Conservation (phyloP, 92 coral and sea anemone species). For the Paramuricea clavata region DNA sequence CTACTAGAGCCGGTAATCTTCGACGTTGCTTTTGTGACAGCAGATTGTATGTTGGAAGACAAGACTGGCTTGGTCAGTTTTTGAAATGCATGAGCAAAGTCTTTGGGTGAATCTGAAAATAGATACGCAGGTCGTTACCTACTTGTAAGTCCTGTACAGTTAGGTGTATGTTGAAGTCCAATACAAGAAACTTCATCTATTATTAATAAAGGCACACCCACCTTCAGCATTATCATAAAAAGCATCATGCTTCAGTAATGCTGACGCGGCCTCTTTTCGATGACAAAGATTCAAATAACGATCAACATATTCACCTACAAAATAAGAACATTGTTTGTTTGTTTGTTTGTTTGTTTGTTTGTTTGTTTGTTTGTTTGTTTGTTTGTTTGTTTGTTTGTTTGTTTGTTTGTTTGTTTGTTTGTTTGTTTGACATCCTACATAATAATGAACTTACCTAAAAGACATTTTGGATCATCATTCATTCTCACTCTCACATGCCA, state of each 20-base stretch:
- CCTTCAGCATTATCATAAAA: conserved; percentile 68
- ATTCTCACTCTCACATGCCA: conserved; percentile 96
- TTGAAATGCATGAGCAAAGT: conserved; percentile 93
- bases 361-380: background rate
- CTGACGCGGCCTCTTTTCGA: conserved; percentile 86
- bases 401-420: too few species aligned
- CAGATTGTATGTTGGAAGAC: conserved; percentile 80
- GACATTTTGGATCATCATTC: conserved; percentile 93
- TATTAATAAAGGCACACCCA: background rate
- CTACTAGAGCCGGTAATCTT: conserved; percentile 79
- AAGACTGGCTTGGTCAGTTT: conserved; percentile 87
- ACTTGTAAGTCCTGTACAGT: too few species aligned
- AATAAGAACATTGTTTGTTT: background rate
- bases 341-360: background rate
- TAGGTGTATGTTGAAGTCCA: too few species aligned
- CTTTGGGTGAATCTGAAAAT: conserved; percentile 67
- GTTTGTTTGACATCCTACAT: too few species aligned
- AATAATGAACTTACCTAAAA: conserved; percentile 82
- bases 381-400: too few species aligned
- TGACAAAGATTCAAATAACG: conserved; percentile 87
- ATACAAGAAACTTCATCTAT: background rate
- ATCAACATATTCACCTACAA: conserved; percentile 85
- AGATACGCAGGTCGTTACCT: too few species aligned
- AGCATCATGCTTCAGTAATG: conserved; percentile 68
- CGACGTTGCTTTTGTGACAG: conserved; percentile 94